Base-by-base conservation (phyloP, 2,888 invertebrate species). In the Papilio protenor region DNA sequence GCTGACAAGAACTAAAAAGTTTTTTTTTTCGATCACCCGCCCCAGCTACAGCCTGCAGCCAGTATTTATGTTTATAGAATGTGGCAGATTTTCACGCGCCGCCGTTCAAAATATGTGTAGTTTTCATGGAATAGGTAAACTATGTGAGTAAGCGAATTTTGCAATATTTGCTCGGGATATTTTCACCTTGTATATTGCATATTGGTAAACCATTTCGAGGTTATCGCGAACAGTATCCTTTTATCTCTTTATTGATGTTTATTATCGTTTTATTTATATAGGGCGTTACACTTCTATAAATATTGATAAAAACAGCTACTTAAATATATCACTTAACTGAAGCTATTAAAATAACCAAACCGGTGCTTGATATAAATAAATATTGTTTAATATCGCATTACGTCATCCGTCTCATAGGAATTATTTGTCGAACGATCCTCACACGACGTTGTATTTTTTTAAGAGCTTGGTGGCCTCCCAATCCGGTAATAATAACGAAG, bases 331-430 rank as follows among this genome's bases (percentile, higher is more conserved):
- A 47, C 71, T 64, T 49, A 77, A 57, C 57, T 21, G 3, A 57
- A 23, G 11, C 23, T 57, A 57, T 57, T 57, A 3, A 23, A 23
- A 57, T 61, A 27, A 77, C 45, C 18, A 23, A 59, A 64, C 33
- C 52, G 23, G 27, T 64, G 64, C 40, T 73, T 40, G 61, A 76
- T 76, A 61, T 27, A 61, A 73, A 55, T 64, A 64, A 64, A 21
- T 52, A 76, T 73, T 73, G 18, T 61, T 72, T 61, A 77, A 45
- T 59, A 73, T 23, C 18, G 49, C 64, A 66, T 77, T 73, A 72
- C 76, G 66, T 73, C 55, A 77, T 64, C 33, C 16, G 27, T 52
- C 27, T 23, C 16, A 40, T 21, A 72, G 61, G 49, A 59, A 72
- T 76, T 33, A 49, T 61, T 18, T 47, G 23, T 45, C 71, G 2